Percentiles rank a stretch among this genome's conserved stretches.
Evolutionary conservation across 1,140 invertebrate species (phyloP).

Genomic region (Lepidurus arcticus): DNA sequence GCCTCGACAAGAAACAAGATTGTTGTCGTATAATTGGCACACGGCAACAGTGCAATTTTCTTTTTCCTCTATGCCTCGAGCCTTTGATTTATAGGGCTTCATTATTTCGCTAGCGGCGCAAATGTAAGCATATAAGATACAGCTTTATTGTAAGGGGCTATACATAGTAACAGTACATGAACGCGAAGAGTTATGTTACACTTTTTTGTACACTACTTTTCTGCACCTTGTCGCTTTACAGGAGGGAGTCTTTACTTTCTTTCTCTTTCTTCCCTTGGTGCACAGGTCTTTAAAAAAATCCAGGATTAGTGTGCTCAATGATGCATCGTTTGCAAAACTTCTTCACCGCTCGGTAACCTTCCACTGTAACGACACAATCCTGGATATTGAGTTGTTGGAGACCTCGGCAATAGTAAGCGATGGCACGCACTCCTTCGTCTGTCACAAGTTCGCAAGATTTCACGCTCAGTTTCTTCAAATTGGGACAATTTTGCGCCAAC

Average conservation of each 20-base stretch:
- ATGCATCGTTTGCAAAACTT: constrained; percentile 84
- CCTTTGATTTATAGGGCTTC: not conserved
- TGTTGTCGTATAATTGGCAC: too few species aligned
- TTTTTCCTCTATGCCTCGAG: too few species aligned
- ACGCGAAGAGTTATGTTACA: constrained; percentile 11
- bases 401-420: constrained; percentile 74
- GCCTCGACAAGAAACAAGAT: too few species aligned
- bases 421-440: constrained; percentile 74
- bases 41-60: too few species aligned
- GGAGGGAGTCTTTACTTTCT: not conserved
- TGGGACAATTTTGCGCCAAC: constrained; percentile 79
- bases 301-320: constrained; percentile 90
- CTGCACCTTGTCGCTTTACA: not conserved
- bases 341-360: constrained; percentile 83
- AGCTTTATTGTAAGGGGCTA: not conserved
- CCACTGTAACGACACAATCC: constrained; percentile 76
- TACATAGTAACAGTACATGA: constrained; percentile 22
- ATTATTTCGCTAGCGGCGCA: not conserved
- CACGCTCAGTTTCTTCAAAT: constrained; percentile 80
- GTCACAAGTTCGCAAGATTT: constrained; percentile 83
- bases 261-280: not conserved
- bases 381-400: constrained; percentile 85
- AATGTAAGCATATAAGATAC: not conserved
- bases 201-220: constrained; percentile 8
- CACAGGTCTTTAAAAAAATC: constrained; percentile 60